Base-by-base conservation (phyloP, 2,797 vertebrate genomes). In the Aeoliscus strigatus region DNA sequence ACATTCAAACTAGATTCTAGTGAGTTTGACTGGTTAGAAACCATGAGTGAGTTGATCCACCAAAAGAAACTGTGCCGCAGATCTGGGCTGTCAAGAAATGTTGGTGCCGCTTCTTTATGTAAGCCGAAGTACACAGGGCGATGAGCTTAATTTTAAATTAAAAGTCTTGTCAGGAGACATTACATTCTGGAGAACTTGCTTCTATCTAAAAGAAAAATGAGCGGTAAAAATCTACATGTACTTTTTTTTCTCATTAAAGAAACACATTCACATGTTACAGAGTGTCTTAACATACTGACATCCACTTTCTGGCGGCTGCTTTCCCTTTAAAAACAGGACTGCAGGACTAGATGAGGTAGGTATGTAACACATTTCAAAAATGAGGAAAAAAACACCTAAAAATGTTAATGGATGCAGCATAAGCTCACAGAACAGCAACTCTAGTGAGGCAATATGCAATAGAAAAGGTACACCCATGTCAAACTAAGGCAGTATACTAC, bases 121-220 rank as follows among this genome's bases (percentile, higher is more conserved):
- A 16, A 47, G 6, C 51, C 17, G 49, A 59, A 63, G 39, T 42
- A 51, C 45, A 37, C 35, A 29, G 13, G 29, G 23, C n/a, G 32
- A 37, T 29, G 13, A 65, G 66, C 50, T 69, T 66, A 46, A 51
- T 69, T 77, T 68, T 27, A 57, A 55, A 63, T 54, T 34, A 42
- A 60, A 41, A n/a, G 18, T 11, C 43, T 53, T 59, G 50, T 66
- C 40, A 31, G 23, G 24, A 60, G 10, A 28, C 6, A 57, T 66
- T 27, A 25, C 38, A 42, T 60, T 53, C 32, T 6, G 6, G 59
- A 32, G 55, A 37, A 55, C 27, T 55, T 37, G 17, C 36, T 52
- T 53, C 47, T 28, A 6, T n/a, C 43, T 12, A 4, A 8, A 12
- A 1, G 38, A 46, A 25, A 25, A 43, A 10, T 35, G 48, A 39